phyloP scores from a whole-genome alignment of 2,797 vertebrate species.

The Ataeniobius toweri region DNA sequence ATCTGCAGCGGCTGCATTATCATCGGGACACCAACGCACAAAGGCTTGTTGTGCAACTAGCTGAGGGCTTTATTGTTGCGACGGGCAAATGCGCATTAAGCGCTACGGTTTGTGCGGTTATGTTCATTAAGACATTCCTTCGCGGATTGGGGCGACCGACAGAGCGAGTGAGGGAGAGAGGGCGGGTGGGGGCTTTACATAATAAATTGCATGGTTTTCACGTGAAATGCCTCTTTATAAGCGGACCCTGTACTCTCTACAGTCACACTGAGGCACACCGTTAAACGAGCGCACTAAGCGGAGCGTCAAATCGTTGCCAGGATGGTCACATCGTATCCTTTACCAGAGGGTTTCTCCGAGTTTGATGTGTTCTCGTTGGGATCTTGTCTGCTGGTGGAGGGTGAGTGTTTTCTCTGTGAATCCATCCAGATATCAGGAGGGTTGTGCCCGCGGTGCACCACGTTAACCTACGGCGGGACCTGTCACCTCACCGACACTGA shows the following conservation, averaged over 20 bases:
- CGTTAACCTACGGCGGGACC: slow-evolving; percentile 37
- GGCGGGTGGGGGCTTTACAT: slow-evolving; percentile 77
- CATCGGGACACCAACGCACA: slow-evolving; percentile 61
- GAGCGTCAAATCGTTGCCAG: slow-evolving; percentile 52
- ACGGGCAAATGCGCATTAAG: slow-evolving; percentile 75
- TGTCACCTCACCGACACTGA: slow-evolving; percentile 15
- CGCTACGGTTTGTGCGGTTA: slow-evolving; percentile 68
- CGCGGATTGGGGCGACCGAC: slow-evolving; percentile 79
- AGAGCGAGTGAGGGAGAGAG: slow-evolving; percentile 36
- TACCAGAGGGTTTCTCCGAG: slow-evolving; percentile 91
- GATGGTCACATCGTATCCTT: slow-evolving; percentile 86
- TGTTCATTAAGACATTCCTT: slow-evolving; percentile 91
- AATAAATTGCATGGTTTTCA: slow-evolving; percentile 84
- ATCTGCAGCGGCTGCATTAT: slow-evolving; percentile 47
- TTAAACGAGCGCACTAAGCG: slow-evolving; percentile 41
- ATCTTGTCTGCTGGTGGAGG: slow-evolving; percentile 90
- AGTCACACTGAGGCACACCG: slow-evolving; percentile 55
- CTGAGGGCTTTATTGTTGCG: slow-evolving; percentile 69
- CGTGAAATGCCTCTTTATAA: slow-evolving; percentile 87
- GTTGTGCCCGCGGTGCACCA: slow-evolving; percentile 12
- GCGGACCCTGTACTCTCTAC: slow-evolving; percentile 47
- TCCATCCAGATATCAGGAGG: slow-evolving; percentile 30
- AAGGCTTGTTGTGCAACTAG: slow-evolving; percentile 80
- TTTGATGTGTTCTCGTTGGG: slow-evolving; percentile 92
- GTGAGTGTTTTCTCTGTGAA: slow-evolving; percentile 80